Conservation (phyloP, 2,113 vertebrate genomes). For the Arenaria interpres region DNA sequence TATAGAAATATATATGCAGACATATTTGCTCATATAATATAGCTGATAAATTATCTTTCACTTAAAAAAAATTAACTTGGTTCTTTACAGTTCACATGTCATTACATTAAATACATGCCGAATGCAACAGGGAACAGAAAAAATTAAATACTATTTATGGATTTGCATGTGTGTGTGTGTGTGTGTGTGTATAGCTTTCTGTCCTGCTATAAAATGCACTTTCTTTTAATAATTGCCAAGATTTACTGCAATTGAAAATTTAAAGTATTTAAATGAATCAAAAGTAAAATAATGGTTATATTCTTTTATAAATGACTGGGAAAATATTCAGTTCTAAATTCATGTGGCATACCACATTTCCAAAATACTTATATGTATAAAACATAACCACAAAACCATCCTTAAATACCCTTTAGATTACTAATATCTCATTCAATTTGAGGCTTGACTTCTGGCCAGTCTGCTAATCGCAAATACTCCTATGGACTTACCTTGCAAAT, state of each 20-base stretch:
- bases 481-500: background rate
- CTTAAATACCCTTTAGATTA: background rate
- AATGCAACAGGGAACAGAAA: background rate
- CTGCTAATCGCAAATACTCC: background rate
- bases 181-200: background rate
- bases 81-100: background rate
- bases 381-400: background rate
- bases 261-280: background rate
- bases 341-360: background rate
- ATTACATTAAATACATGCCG: background rate
- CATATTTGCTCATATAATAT: background rate
- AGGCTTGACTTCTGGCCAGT: background rate
- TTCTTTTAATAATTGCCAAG: background rate
- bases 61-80: background rate
- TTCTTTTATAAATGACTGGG: background rate
- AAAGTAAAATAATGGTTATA: background rate
- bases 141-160: background rate
- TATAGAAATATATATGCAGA: background rate
- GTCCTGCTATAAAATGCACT: background rate
- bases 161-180: rapidly evolving
- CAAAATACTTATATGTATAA: background rate
- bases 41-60: background rate
- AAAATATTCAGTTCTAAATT: background rate
- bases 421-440: background rate
- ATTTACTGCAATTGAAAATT: background rate